Evolutionary conservation across 2,797 vertebrate genomes (phyloP).

Genomic region (Alcedo quadribrachys): DNA sequence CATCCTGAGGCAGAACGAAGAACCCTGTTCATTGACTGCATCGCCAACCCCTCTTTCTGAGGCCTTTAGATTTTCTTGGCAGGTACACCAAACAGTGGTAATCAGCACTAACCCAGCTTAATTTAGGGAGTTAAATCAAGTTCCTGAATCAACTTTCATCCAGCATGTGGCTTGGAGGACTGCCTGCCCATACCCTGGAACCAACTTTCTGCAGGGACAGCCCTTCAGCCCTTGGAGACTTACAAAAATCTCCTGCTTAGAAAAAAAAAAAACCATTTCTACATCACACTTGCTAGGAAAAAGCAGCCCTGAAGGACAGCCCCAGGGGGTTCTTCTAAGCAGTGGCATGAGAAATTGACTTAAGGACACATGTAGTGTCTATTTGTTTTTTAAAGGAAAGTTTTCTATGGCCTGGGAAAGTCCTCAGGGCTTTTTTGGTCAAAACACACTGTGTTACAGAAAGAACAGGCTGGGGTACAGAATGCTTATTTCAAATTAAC

Average conservation of each 20-base stretch:
- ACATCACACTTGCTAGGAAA: neutral
- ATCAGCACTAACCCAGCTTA: neutral
- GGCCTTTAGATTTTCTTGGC: neutral
- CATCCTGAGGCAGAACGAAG: neutral
- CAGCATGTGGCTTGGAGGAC: accelerated
- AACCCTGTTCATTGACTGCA: neutral
- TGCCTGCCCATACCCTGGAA: accelerated
- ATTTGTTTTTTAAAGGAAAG: neutral
- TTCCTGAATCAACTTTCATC: neutral
- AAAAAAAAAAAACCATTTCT: neutral
- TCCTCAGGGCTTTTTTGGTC: neutral
- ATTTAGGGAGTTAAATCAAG: neutral
- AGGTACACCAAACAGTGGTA: neutral
- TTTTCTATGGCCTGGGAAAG: neutral
- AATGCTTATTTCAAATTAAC: constrained; percentile 56
- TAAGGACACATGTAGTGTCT: accelerated
- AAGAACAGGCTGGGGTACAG: neutral
- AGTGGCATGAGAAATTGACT: neutral
- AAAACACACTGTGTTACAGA: neutral
- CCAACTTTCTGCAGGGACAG: neutral
- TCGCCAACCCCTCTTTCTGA: accelerated
- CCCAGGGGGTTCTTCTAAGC: neutral
- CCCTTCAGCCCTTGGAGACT: neutral
- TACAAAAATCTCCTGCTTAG: neutral
- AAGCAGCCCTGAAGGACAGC: neutral